Percentiles rank a stretch among this genome's conserved stretches.
Evolutionary conservation across 2,888 invertebrate species (phyloP).

Genomic region (Odontothrips loti): DNA sequence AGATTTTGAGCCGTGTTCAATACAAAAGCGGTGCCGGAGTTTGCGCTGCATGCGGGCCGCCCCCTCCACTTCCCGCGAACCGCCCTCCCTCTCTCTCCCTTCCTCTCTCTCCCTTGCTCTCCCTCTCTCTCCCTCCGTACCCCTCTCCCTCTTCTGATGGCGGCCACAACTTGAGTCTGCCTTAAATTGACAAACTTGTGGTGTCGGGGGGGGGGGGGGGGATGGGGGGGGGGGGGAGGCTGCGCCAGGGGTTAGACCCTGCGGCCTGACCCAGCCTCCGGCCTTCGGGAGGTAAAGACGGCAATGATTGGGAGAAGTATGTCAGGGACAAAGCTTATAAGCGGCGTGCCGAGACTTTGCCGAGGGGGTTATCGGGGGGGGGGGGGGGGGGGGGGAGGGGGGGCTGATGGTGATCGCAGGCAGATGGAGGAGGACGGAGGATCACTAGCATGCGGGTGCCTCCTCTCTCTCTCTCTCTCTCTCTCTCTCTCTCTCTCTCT

Average conservation of each 20-base stretch:
- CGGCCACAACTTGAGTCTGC: conserved; percentile 20
- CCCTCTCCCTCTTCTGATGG: background rate
- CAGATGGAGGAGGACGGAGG: background rate
- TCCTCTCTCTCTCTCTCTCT: background rate
- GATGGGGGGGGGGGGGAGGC: background rate
- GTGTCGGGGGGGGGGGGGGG: conserved; percentile 12
- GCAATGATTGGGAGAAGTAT: background rate
- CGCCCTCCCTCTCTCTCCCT: background rate
- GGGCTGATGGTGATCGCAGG: background rate
- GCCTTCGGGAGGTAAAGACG: background rate
- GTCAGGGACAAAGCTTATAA: background rate
- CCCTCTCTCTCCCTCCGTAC: background rate
- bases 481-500: no score
- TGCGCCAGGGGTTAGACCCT: background rate
- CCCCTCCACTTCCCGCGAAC: background rate
- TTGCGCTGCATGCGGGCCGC: background rate
- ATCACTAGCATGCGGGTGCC: background rate
- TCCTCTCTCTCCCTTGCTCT: background rate
- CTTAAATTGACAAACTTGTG: conserved; percentile 26
- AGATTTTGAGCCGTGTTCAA: no score
- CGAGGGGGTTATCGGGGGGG: background rate
- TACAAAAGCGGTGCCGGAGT: no score
- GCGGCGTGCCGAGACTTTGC: background rate
- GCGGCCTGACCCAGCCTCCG: background rate
- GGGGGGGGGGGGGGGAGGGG: no score